phyloP scores from a whole-genome alignment of 2,113 vertebrate species.

The Lagopus leucura region DNA sequence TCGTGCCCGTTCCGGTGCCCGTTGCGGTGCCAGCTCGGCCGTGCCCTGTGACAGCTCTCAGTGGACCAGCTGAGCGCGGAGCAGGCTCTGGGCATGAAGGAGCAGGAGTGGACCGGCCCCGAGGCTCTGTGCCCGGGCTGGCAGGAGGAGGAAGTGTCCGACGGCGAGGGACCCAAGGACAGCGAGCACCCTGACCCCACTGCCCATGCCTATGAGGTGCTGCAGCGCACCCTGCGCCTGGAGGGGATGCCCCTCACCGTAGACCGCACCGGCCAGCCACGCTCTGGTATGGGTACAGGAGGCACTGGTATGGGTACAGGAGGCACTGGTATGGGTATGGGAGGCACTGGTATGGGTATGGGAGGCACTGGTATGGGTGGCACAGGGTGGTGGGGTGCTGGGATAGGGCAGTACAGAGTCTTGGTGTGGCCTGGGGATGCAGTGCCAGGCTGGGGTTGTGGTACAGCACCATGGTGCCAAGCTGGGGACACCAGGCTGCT shows the following conservation, averaged over 20 bases:
- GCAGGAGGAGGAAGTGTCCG: slow-evolving; percentile 7
- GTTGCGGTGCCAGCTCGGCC: neutral
- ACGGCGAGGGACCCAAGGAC: neutral
- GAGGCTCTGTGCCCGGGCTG: slow-evolving; percentile 43
- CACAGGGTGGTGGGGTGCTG: accelerated
- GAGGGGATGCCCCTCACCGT: slow-evolving; percentile 39
- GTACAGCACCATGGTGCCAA: too few species aligned
- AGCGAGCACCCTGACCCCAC: neutral
- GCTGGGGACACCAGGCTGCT: too few species aligned
- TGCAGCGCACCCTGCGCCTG: slow-evolving; percentile 27
- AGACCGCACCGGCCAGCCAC: neutral
- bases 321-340: too few species aligned
- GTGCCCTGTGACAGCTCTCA: neutral
- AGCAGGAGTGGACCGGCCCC: slow-evolving; percentile 33
- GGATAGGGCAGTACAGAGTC: too few species aligned
- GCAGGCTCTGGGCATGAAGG: neutral
- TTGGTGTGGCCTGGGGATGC: too few species aligned
- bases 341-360: too few species aligned
- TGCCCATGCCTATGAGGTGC: slow-evolving; percentile 10
- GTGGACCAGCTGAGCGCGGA: neutral
- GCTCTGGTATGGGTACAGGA: neutral
- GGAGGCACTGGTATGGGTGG: too few species aligned
- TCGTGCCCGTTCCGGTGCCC: neutral
- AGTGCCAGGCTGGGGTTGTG: too few species aligned
- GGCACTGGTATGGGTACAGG: too few species aligned